These are phyloP conservation scores for Pelmatolapia mariae DNA, from an alignment of 2,113 vertebrate genomes.

Conservation along the genomic window DNA sequence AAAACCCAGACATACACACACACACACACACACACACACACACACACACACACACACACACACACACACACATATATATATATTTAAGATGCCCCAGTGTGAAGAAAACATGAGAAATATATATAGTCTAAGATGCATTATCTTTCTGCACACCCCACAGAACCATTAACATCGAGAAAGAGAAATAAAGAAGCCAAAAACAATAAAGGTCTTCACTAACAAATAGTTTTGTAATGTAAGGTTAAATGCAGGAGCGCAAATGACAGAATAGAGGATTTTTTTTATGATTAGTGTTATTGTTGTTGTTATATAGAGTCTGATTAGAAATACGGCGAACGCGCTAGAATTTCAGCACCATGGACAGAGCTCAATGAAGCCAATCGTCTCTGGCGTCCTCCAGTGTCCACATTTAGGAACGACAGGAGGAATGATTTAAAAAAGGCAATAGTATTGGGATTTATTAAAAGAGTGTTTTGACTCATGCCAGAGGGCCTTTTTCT, in stretches of 20 bases:
- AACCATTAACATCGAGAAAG: neutral
- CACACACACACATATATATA: too few species aligned
- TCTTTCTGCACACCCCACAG: neutral
- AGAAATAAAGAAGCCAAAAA: neutral
- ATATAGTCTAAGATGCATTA: neutral
- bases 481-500: neutral
- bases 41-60: too few species aligned
- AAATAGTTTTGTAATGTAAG: neutral
- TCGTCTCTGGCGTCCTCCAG: neutral
- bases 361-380: neutral
- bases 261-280: neutral
- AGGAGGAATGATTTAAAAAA: neutral
- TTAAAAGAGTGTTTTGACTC: neutral
- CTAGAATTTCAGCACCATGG: slow-evolving; percentile 28
- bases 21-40: too few species aligned
- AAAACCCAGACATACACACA: neutral
- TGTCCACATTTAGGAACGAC: neutral
- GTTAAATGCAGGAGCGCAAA: neutral
- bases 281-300: neutral
- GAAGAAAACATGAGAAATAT: neutral
- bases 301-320: neutral
- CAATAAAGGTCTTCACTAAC: neutral
- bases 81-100: neutral
- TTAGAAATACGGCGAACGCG: neutral
- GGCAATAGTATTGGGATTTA: neutral